phyloP scores from a whole-genome alignment of 2,888 invertebrate species.

The Cremastinae sp. region DNA sequence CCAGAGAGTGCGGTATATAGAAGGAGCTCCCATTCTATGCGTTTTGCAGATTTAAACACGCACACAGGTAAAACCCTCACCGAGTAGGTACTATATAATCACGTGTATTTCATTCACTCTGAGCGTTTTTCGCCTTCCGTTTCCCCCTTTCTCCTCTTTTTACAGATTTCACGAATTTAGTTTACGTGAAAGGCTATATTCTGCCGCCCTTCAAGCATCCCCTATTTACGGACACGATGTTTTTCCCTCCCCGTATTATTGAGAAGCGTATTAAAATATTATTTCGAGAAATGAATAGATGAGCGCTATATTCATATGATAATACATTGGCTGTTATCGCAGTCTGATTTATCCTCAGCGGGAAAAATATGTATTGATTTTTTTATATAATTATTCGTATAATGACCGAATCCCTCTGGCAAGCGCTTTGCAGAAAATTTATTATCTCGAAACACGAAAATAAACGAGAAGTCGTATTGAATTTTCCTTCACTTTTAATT shows the following conservation, averaged over 20 bases:
- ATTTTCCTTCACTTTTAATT: no score
- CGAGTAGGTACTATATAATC: conserved; percentile 26
- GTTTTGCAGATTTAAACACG: conserved; percentile 28
- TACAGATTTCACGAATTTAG: conserved; percentile 8
- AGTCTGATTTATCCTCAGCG: no score
- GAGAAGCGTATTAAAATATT: neutral
- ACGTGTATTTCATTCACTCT: conserved; percentile 54
- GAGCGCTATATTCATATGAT: neutral
- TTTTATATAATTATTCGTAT: no score
- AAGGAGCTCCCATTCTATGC: conserved; percentile 26
- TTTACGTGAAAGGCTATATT: conserved; percentile 40
- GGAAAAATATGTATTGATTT: neutral
- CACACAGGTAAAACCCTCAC: no score
- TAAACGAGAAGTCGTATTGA: no score
- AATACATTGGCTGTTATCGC: no score
- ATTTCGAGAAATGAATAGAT: neutral
- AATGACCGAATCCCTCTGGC: no score
- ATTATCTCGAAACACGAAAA: no score
- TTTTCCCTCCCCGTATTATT: neutral
- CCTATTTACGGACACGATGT: no score
- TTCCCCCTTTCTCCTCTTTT: conserved; percentile 33
- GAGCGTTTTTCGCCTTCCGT: conserved; percentile 16
- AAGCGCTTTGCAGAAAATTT: no score
- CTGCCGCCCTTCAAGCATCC: conserved; percentile 32
- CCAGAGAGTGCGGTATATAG: conserved; percentile 23